Percentiles rank a stretch among this genome's conserved stretches.
Conservation (phyloP, 2,113 vertebrate genomes). For the Hystrix cristata region DNA sequence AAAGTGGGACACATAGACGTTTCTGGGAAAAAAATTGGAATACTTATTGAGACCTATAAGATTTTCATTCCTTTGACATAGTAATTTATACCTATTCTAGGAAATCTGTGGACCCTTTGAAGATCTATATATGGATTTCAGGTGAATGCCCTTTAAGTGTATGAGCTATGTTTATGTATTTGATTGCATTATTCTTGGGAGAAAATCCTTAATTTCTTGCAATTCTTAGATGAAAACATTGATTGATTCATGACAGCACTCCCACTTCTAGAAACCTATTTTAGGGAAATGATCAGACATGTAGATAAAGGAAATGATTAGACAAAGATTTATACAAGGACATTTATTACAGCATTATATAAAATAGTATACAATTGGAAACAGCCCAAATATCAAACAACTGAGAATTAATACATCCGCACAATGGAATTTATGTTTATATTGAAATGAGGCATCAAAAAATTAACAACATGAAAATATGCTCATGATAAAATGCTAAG, state of each 20-base stretch:
- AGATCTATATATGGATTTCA: conserved; percentile 49
- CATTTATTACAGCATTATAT: conserved; percentile 57
- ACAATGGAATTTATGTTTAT: conserved; percentile 65
- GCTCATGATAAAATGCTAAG: conserved; percentile 65
- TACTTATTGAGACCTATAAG: conserved; percentile 6
- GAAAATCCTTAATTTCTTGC: conserved; percentile 57
- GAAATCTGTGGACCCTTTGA: neutral
- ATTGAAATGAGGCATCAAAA: conserved; percentile 74
- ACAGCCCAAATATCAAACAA: conserved; percentile 70
- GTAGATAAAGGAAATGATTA: conserved; percentile 52
- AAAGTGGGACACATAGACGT: conserved; percentile 7
- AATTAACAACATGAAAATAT: conserved; percentile 64
- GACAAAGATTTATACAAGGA: conserved; percentile 61
- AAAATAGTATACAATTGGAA: conserved; percentile 63
- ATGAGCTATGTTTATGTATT: conserved; percentile 34
- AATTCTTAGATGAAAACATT: conserved; percentile 64
- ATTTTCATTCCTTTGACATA: neutral
- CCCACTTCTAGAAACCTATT: conserved; percentile 49
- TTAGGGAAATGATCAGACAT: conserved; percentile 14
- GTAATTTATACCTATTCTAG: conserved; percentile 26
- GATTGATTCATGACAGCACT: neutral
- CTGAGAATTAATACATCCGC: conserved; percentile 67
- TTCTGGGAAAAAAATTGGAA: conserved; percentile 40
- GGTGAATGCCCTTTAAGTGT: conserved; percentile 20
- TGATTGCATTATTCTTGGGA: conserved; percentile 53